Percentiles rank a stretch among this genome's conserved stretches.
phyloP scores from a whole-genome alignment of 2,797 vertebrate genomes.

The Echeneis naucrates region DNA sequence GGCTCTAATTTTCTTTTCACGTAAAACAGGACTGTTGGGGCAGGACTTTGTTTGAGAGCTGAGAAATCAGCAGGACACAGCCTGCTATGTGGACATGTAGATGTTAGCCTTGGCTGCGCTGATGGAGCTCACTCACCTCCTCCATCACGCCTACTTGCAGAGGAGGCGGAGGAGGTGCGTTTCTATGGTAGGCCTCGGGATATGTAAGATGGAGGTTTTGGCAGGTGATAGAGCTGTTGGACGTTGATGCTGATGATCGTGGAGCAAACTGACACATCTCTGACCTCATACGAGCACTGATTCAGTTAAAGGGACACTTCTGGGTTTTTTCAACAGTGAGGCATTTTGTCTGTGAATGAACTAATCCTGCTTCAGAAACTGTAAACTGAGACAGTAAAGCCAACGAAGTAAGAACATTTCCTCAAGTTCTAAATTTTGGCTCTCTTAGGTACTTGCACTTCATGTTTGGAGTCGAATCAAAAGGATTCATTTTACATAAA shows the following conservation, averaged over 20 bases:
- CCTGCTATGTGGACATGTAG: slow-evolving; percentile 45
- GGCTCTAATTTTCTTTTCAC: slow-evolving; percentile 17
- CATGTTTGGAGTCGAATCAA: no score
- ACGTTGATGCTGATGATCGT: slow-evolving; percentile 36
- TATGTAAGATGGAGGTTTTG: slow-evolving; percentile 41
- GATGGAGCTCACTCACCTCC: slow-evolving; percentile 66
- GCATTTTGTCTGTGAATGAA: not conserved
- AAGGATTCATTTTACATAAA: no score
- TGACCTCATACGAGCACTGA: slow-evolving; percentile 33
- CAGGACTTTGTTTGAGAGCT: slow-evolving; percentile 34
- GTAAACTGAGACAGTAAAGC: not conserved
- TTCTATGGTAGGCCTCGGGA: slow-evolving; percentile 53
- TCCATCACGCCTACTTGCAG: slow-evolving; percentile 70
- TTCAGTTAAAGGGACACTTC: not conserved
- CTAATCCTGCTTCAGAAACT: not conserved
- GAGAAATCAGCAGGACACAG: slow-evolving; percentile 49
- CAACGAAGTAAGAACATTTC: not conserved
- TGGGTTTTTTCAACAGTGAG: not conserved
- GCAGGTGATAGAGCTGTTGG: slow-evolving; percentile 30
- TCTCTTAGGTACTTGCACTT: not conserved
- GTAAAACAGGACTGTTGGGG: slow-evolving; percentile 21
- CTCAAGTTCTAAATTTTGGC: not conserved
- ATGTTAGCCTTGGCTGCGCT: slow-evolving; percentile 44
- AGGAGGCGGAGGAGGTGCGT: slow-evolving; percentile 62
- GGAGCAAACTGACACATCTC: slow-evolving; percentile 22